Percentiles rank a stretch among this genome's conserved stretches.
phyloP scores from a whole-genome alignment of 2,888 invertebrate species.

The Chrysomela aeneicollis region DNA sequence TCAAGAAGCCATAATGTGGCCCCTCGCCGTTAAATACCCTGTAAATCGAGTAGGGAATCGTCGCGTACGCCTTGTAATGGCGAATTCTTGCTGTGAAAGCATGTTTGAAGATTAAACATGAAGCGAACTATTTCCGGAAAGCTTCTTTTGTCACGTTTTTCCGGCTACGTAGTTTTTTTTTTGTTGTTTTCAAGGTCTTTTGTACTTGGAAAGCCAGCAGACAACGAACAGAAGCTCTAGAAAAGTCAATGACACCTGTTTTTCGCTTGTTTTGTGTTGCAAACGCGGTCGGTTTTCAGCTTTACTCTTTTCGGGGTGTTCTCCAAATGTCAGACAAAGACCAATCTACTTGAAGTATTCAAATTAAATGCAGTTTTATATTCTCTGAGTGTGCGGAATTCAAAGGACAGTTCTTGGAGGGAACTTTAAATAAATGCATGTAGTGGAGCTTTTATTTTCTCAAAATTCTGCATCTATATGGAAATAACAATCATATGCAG shows the following conservation, averaged over 20 bases:
- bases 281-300: no score
- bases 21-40: background rate
- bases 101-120: constrained; percentile 18
- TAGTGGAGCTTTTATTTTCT: no score
- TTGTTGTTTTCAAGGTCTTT: constrained; percentile 10
- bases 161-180: constrained; percentile 15
- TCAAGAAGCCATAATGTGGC: background rate
- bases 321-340: no score
- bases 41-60: constrained; percentile 7
- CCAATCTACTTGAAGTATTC: no score
- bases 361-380: no score
- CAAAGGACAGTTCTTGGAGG: no score
- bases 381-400: no score
- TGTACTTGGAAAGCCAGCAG: constrained; percentile 2
- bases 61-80: constrained; percentile 7
- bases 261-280: background rate
- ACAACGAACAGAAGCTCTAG: background rate
- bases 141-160: constrained; percentile 16
- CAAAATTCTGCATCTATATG: no score
- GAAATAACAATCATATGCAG: no score
- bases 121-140: constrained; percentile 11
- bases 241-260: background rate
- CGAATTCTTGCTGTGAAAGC: constrained; percentile 18
- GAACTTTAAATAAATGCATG: no score
- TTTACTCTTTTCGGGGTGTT: no score